Evolutionary conservation across 1,140 invertebrate genomes (phyloP).

Genomic region (Cydia strobilella): DNA sequence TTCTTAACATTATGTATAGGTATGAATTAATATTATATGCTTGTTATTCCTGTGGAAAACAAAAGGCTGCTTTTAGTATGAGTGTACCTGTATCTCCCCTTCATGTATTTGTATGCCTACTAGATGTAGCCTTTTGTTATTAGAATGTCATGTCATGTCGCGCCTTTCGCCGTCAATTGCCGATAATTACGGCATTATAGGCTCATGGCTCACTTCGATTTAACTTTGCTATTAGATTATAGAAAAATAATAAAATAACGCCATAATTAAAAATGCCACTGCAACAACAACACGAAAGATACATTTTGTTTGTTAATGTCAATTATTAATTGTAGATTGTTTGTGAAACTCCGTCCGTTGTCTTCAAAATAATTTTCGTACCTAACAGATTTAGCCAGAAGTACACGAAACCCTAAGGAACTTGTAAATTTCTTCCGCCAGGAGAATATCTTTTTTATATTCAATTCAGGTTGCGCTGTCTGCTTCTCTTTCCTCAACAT

Average conservation of each 20-base stretch:
- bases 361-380: no score
- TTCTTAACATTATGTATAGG: background rate
- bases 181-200: background rate
- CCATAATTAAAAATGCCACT: no score
- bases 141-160: background rate
- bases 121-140: background rate
- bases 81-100: background rate
- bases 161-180: background rate
- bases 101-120: background rate
- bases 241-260: background rate
- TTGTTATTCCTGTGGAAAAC: background rate
- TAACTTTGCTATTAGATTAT: background rate
- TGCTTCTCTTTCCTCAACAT: no score
- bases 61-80: background rate
- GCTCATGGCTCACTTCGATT: background rate
- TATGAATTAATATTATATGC: background rate
- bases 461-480: no score
- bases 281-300: no score
- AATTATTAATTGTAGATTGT: no score
- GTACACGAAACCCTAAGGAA: no score
- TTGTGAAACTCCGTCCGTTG: no score
- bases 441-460: no score
- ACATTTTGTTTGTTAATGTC: no score
- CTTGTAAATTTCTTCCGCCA: no score
- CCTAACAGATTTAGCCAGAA: no score